These are phyloP conservation scores for Zaprionus capensis DNA, from an alignment of 1,140 invertebrate genomes.

Conservation along the genomic window DNA sequence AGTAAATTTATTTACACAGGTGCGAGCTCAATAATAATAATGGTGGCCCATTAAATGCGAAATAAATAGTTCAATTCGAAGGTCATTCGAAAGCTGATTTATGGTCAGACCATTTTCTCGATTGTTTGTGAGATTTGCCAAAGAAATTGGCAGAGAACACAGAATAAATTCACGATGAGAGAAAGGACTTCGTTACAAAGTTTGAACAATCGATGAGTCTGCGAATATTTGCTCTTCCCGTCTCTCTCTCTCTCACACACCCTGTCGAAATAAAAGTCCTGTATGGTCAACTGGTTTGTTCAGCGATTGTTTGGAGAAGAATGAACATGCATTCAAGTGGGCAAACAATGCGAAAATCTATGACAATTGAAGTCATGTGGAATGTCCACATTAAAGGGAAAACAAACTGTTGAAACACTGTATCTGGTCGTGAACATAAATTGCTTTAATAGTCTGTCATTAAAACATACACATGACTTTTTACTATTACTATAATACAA, in stretches of 20 bases:
- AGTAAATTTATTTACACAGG: background rate
- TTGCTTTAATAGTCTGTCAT: background rate
- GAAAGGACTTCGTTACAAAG: background rate
- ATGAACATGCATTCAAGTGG: background rate
- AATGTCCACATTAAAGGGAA: background rate
- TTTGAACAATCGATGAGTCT: conserved; percentile 3
- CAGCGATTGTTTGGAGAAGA: background rate
- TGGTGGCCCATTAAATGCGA: background rate
- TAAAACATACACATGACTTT: background rate
- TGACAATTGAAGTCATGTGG: background rate
- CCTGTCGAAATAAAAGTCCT: background rate
- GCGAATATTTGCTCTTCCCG: background rate
- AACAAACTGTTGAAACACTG: background rate
- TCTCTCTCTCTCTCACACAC: background rate
- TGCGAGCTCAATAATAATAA: background rate
- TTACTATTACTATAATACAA: background rate
- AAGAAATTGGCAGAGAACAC: background rate
- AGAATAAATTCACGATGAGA: background rate
- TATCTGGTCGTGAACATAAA: background rate
- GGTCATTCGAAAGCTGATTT: background rate
- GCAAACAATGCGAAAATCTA: conserved; percentile 3
- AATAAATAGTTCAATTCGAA: conserved; percentile 5
- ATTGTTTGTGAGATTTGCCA: background rate
- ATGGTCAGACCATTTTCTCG: background rate
- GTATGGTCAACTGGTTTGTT: background rate